phyloP scores from a whole-genome alignment of 2,113 vertebrate genomes.

The Ictalurus furcatus region DNA sequence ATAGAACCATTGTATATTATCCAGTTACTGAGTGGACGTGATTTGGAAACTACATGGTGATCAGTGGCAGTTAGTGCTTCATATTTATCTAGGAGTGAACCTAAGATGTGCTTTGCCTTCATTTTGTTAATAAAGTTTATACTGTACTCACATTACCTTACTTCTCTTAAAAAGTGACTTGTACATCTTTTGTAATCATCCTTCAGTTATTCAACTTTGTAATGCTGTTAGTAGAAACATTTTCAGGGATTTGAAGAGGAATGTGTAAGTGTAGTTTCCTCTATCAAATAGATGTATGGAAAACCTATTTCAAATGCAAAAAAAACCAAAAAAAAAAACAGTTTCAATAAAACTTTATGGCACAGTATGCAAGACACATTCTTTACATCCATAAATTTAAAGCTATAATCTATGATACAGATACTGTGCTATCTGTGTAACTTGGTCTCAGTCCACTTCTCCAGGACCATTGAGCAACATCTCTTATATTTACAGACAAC shows the following conservation, averaged over 20 bases:
- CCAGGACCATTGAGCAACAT: conserved; percentile 30
- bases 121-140: conserved; percentile 79
- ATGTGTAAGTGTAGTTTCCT: background rate
- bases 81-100: conserved; percentile 60
- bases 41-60: conserved; percentile 60
- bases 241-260: conserved; percentile 4
- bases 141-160: background rate
- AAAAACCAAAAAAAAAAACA: background rate
- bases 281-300: background rate
- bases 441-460: background rate
- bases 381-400: conserved; percentile 14
- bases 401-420: background rate
- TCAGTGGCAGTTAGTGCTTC: conserved; percentile 61
- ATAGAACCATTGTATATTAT: conserved; percentile 60
- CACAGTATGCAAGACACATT: background rate
- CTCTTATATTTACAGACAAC: conserved; percentile 54
- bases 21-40: conserved; percentile 70
- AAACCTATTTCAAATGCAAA: background rate
- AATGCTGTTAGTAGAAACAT: background rate
- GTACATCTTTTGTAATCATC: background rate
- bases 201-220: background rate
- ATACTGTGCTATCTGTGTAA: background rate
- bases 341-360: background rate
- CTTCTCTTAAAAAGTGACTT: background rate
- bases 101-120: conserved; percentile 70